Evolutionary conservation across 2,888 invertebrate genomes (phyloP), one percentile per base, ranked within the genome.

Genomic region (Andrena haemorrhoa): DNA sequence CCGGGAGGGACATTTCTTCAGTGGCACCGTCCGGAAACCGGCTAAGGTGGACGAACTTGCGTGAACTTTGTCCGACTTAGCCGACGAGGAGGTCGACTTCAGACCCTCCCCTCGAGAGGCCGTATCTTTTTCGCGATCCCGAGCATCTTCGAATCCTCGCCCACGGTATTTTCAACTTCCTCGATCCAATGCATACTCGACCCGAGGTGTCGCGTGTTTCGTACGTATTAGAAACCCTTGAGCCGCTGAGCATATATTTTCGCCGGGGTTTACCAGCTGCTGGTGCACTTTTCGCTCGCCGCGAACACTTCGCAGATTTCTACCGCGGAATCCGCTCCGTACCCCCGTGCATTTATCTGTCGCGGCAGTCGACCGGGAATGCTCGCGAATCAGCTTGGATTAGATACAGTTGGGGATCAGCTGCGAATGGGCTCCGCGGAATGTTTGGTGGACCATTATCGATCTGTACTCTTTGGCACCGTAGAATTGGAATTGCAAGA

Each of bases 41-140:
- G 69, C 84, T 82, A 82, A 86, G 88, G 86, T 89, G 79, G 81
- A 83, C 86, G 87, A 90, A 90, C 90, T 90, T 86, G 78, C 76
- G 70, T 84, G 87, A 90, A 90, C 90, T 90, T 90, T 86, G 85
- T 87, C 82, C 87, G 85, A 88, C 80, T 89, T 86, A 75, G 64
- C 75, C 70, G 82, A 70, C 64, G 70, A 35, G 65, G 31, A 69
- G 75, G 56, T 60, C 58, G 63, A 68, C 56, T 78, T 65, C 66
- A 60, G 61, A n/a, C 68, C 16, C 33, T 20, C 20, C 23, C 33
- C n/a, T n/a, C 60, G 16, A 56, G 23, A 10, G 23, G 10, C 33
- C 33, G 49, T 68, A 68, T 77, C 77, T 69, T 66, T 26, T 10
- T 35, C 49, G 56, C 8, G 58, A 63, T 75, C 35, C 51, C 12